Base-by-base conservation (phyloP, 1,140 invertebrate genomes). In the Orius laevigatus region DNA sequence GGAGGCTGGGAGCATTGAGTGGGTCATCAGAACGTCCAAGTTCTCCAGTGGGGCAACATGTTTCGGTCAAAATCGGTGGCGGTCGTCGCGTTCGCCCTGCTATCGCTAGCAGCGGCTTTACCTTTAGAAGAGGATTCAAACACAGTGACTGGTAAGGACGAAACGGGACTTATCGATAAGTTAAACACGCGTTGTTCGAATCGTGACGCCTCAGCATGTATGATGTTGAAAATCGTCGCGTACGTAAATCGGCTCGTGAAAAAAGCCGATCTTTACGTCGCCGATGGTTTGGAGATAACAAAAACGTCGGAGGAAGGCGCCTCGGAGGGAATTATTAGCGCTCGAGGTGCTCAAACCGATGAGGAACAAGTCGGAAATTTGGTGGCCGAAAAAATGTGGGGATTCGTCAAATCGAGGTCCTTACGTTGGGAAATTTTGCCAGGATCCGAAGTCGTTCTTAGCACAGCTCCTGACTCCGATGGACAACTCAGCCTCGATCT, bases 161-260 rank as follows among this genome's bases (percentile, higher is more conserved):
- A 85, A 61, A 79, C 83, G 50, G 68, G 74, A 6, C 63, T 85
- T 3, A 63, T 84, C 46, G 70, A 74, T 12, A 84, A 82, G 50
- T 63, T 87, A 8, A 84, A 81, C 55, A 64, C 66, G 35, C 83
- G 83, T 65, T 87, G 83, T 57, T 71, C 73, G 1, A 73, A 81
- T 46, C 71, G 77, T 38, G 81, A 85, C 53, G 72, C 80, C 9
- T 79, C 77, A 20, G 78, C 81, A 12, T 87, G 83, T 58, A 75
- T 82, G 52, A 82, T 84, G 69, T 65, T 83, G 3, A 84, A 85
- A 62, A 60, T 84, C 49, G 76, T 84, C 3, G 78, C 77, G 1
- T 84, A 85, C 57, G 81, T 84, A 66, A 84, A 87, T 63, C 70
- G 76, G 43, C 70, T 86, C 56, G 64, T 85, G 59, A 81, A 84